A percentile compares a stretch with the other conserved stretches of the same genome.
Conservation (phyloP, 2,888 invertebrate species). For the Criorhina ranunculi region DNA sequence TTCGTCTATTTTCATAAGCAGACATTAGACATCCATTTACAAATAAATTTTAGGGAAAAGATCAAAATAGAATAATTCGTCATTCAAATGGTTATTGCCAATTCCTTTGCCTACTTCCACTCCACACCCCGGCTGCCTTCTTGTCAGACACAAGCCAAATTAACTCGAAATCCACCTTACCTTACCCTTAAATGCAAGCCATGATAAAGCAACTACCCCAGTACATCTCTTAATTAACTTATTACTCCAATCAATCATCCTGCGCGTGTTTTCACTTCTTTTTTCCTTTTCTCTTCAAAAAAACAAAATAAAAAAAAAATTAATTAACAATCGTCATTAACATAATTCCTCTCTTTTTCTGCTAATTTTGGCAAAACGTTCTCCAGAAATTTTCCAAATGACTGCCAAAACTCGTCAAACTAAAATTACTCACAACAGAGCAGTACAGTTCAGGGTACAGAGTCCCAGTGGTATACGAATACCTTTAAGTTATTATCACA, state of each 20-base stretch:
- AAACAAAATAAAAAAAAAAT: constrained; percentile 13
- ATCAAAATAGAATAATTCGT: too few species aligned
- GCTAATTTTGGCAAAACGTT: constrained; percentile 31
- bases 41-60: too few species aligned
- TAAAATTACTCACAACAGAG: not conserved
- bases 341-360: constrained; percentile 28
- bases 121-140: not conserved
- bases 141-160: not conserved
- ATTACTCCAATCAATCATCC: constrained; percentile 45
- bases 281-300: not conserved
- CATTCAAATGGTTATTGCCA: too few species aligned
- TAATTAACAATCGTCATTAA: constrained; percentile 53
- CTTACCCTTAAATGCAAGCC: not conserved
- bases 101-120: too few species aligned
- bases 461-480: not conserved
- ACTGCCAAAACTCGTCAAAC: constrained; percentile 10
- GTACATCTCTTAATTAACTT: constrained; percentile 39
- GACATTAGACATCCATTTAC: too few species aligned
- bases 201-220: not conserved
- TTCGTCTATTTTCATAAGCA: too few species aligned
- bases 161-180: not conserved
- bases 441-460: not conserved
- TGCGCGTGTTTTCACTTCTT: constrained; percentile 18
- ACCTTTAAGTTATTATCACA: constrained; percentile 10
- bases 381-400: constrained; percentile 17